Evolutionary conservation across 2,797 vertebrate genomes (phyloP).

Genomic region (Anniella stebbinsi): DNA sequence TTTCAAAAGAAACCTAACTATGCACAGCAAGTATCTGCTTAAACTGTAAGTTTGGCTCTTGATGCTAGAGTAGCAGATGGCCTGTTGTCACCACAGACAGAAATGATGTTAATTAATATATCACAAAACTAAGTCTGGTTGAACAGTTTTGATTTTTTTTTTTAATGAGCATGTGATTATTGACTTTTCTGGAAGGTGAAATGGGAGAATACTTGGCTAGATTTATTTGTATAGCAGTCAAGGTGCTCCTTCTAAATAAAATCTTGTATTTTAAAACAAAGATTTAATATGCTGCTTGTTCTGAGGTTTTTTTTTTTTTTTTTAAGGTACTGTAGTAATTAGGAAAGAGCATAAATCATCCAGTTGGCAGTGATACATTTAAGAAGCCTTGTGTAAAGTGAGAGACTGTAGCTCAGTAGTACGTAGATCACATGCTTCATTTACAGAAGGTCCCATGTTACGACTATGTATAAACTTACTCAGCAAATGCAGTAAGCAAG

Average conservation of each 20-base stretch:
- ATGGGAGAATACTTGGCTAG: slow-evolving; percentile 54
- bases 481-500: no score
- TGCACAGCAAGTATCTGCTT: slow-evolving; percentile 35
- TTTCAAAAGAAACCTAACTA: slow-evolving; percentile 48
- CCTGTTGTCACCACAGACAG: slow-evolving; percentile 66
- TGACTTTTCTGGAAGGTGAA: slow-evolving; percentile 62
- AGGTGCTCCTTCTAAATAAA: slow-evolving; percentile 37
- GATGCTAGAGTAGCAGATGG: slow-evolving; percentile 70
- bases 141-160: slow-evolving; percentile 44
- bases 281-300: slow-evolving; percentile 53
- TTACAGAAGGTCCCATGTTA: background rate
- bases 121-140: slow-evolving; percentile 64
- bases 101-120: slow-evolving; percentile 74
- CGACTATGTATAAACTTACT: no score
- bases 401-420: no score
- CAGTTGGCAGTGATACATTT: background rate
- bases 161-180: slow-evolving; percentile 56
- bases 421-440: background rate
- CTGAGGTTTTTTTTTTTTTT: background rate
- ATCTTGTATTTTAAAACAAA: slow-evolving; percentile 28
- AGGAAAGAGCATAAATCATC: background rate
- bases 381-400: slow-evolving; percentile 10
- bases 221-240: slow-evolving; percentile 9
- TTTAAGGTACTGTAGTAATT: slow-evolving; percentile 12
- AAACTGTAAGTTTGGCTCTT: slow-evolving; percentile 41